Percentiles rank a stretch among this genome's conserved stretches.
These are phyloP conservation scores for Syrista parreyssii DNA, from an alignment of 2,888 invertebrate species.

Conservation along the genomic window DNA sequence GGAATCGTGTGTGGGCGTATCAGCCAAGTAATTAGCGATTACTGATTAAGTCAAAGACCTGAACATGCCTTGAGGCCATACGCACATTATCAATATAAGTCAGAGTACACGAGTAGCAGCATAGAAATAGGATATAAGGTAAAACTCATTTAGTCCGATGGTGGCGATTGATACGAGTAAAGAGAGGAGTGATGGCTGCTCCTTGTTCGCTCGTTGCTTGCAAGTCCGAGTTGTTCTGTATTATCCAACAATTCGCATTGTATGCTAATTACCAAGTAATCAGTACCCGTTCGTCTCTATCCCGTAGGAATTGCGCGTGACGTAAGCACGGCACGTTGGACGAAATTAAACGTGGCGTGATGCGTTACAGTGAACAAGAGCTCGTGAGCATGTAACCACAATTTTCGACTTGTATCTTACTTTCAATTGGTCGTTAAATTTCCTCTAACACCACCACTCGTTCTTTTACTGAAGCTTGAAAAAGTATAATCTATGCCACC, in stretches of 20 bases:
- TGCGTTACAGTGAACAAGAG: neutral
- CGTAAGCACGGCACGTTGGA: slow-evolving; percentile 34
- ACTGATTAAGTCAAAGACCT: slow-evolving; percentile 65
- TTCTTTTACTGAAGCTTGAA: neutral
- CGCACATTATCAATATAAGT: neutral
- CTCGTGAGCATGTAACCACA: neutral
- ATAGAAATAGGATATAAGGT: neutral
- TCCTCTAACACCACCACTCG: neutral
- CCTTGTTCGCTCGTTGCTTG: slow-evolving; percentile 28
- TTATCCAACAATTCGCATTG: slow-evolving; percentile 42
- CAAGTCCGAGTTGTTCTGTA: neutral
- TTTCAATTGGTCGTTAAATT: neutral
- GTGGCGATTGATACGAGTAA: slow-evolving; percentile 57
- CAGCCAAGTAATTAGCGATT: slow-evolving; percentile 65
- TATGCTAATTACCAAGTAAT: slow-evolving; percentile 46
- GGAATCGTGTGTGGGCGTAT: slow-evolving; percentile 40
- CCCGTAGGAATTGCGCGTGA: slow-evolving; percentile 33
- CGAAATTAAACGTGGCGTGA: slow-evolving; percentile 35
- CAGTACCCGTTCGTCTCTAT: slow-evolving; percentile 37
- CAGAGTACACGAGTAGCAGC: neutral
- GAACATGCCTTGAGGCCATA: slow-evolving; percentile 34
- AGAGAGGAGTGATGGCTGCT: slow-evolving; percentile 56
- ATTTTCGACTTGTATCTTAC: neutral
- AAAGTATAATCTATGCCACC: neutral
- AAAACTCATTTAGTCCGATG: slow-evolving; percentile 40